phyloP scores from a whole-genome alignment of 2,888 invertebrate genomes.

The Ferdinandea cuprea region DNA sequence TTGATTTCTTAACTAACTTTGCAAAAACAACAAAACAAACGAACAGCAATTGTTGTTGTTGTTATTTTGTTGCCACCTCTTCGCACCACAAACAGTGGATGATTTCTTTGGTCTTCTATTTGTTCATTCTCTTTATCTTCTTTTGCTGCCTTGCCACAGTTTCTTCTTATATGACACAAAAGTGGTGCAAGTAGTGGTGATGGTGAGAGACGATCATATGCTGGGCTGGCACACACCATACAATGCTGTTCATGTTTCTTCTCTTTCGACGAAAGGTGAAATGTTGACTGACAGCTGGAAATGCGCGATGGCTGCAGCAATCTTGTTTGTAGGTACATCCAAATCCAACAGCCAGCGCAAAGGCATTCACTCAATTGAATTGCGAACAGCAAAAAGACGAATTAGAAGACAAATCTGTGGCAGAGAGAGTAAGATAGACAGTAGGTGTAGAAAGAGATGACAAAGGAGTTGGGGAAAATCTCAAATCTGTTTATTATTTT shows the following conservation, averaged over 20 bases:
- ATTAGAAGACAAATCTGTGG: no score
- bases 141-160: no score
- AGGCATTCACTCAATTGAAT: not conserved
- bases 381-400: not conserved
- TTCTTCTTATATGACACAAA: no score
- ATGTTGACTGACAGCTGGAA: conserved; percentile 68
- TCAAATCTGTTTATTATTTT: no score
- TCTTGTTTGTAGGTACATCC: not conserved
- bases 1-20: conserved; percentile 63
- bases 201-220: not conserved
- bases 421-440: no score
- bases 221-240: no score
- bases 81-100: not conserved
- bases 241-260: not conserved
- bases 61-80: conserved; percentile 38
- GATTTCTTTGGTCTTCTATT: conserved; percentile 16
- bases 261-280: conserved; percentile 46
- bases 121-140: conserved; percentile 14
- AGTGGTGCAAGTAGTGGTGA: not conserved
- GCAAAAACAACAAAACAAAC: not conserved
- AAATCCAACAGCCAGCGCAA: not conserved
- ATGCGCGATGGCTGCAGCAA: conserved; percentile 55
- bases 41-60: not conserved
- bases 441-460: no score
- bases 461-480: no score